Evolutionary conservation across 2,888 invertebrate species (phyloP), one percentile per base, ranked within the genome.

Genomic region (Orchestes rusci): DNA sequence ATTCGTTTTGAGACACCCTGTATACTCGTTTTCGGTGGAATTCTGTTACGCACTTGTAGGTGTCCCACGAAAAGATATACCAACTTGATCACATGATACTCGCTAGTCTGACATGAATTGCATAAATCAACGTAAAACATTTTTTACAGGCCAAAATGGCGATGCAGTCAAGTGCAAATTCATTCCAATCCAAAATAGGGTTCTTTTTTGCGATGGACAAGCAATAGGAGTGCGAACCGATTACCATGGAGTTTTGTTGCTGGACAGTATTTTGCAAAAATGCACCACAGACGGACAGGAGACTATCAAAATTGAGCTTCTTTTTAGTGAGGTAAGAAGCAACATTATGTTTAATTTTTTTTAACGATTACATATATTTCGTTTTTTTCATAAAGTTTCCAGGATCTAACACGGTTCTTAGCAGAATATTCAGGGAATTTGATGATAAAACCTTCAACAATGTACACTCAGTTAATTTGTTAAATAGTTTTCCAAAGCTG

Each of bases 251-350:
- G 89, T 92, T 41, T 73, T 94, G 39, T 72, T 94, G 45, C 72
- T 94, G 58, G 91, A 92, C 64, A 90, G 92, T 39, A 85, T 90
- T 59, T 73, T 94, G 46, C 93, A 94, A 70, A 82, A 84, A 50
- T 84, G 89, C 38, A 75, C 90, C 50, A 71, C 76, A 38, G 80
- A 82, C 58, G 74, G 82, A 39, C 87, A 89, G 59, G 87, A 88
- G 62, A 70, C 77, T 57, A 80, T 93, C 55, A 84, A 81, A 65
- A 71, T 93, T 56, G 93, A 94, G 69, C 74, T 94, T 54, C 79
- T 90, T 42, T 73, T 91, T 45, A 88, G 90, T 16, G 93, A 94
- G 79, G 86, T 85, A 72, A 56, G 15, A 16, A 16, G 16, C 3
- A 4, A n/a, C 23, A n/a, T 3, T 5, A 36, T 2, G 3, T 34